Percentiles rank a stretch among this genome's conserved stretches.
Evolutionary conservation across 2,888 invertebrate species (phyloP).

Genomic region (Drosophila nigricruria): DNA sequence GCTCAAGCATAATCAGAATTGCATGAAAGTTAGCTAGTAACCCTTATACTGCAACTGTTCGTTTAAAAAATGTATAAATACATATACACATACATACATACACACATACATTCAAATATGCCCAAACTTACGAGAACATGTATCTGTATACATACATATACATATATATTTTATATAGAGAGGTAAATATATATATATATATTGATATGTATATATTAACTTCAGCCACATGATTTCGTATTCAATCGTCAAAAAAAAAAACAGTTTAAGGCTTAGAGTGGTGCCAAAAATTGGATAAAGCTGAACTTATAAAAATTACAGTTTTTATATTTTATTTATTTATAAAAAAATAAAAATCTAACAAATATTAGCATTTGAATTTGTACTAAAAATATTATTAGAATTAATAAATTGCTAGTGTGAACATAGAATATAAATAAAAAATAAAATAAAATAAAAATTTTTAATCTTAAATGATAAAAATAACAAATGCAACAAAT

Average conservation of each 20-base stretch:
- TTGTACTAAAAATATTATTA: too few species aligned
- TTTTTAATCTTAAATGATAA: too few species aligned
- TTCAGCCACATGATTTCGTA: slow-evolving; percentile 8
- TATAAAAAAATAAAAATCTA: neutral
- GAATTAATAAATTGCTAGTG: neutral
- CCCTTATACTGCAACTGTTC: slow-evolving; percentile 7
- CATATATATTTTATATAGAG: too few species aligned
- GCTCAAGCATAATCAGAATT: slow-evolving; percentile 10
- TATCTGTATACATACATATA: neutral
- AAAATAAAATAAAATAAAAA: too few species aligned
- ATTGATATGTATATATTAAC: neutral
- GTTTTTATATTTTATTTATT: neutral
- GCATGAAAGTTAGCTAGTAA: slow-evolving; percentile 10
- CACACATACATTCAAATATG: neutral
- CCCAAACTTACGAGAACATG: neutral
- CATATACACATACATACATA: neutral
- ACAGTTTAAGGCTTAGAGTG: neutral
- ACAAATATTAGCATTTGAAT: too few species aligned
- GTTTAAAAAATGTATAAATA: neutral
- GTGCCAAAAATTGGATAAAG: neutral
- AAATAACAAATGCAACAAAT: too few species aligned
- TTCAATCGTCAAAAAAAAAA: neutral
- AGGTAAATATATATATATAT: neutral
- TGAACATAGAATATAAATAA: too few species aligned
- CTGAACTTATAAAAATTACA: neutral